Evolutionary conservation across 2,113 vertebrate genomes (phyloP).

Genomic region (Clarias macrocephalus): DNA sequence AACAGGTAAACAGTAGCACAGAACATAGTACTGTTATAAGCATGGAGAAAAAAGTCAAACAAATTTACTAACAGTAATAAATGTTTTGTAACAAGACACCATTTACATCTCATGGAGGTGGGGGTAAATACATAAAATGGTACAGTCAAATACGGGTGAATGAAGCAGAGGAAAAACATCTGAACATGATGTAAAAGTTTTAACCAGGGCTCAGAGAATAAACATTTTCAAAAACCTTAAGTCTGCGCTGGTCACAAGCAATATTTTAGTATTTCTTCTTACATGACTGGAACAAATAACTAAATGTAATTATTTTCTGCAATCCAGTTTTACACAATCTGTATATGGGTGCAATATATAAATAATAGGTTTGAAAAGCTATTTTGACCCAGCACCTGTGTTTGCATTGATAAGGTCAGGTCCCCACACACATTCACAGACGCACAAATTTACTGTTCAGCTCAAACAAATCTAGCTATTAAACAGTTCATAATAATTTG

Average conservation of each 20-base stretch:
- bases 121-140: constrained; percentile 42
- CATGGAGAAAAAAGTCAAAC: constrained; percentile 49
- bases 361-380: not conserved
- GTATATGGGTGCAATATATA: not conserved
- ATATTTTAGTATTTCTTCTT: not conserved
- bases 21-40: constrained; percentile 52
- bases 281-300: not conserved
- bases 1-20: constrained; percentile 39
- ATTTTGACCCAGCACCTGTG: not conserved
- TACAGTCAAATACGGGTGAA: constrained; percentile 60
- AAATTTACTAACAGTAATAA: constrained; percentile 58
- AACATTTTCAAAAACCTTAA: not conserved
- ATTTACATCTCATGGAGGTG: constrained; percentile 60
- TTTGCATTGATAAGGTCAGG: not conserved
- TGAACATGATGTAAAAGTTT: constrained; percentile 40
- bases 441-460: not conserved
- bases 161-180: constrained; percentile 44
- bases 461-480: not conserved
- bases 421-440: not conserved
- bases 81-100: constrained; percentile 58
- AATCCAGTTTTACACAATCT: not conserved
- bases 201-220: constrained; percentile 37
- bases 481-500: not conserved
- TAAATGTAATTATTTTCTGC: not conserved
- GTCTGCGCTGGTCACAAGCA: not conserved